phyloP scores from a whole-genome alignment of 2,888 invertebrate genomes.

The Eumerus sabulonum region DNA sequence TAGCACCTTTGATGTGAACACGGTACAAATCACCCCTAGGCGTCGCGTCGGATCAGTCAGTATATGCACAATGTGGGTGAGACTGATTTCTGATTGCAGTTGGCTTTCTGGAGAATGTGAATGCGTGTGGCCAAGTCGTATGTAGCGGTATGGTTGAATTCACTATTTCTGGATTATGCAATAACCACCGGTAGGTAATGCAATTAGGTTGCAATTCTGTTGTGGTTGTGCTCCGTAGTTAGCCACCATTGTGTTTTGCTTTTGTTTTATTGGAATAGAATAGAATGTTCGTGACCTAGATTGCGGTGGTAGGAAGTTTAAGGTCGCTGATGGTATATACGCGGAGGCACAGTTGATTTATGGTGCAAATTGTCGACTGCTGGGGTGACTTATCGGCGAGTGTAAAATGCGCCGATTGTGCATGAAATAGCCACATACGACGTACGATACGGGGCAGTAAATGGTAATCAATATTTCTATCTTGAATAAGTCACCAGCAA shows the following conservation, averaged over 20 bases:
- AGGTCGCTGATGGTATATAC: slow-evolving; percentile 29
- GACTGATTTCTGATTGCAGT: slow-evolving; percentile 11
- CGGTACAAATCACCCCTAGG: slow-evolving; percentile 1
- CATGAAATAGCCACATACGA: too few species aligned
- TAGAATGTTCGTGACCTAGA: slow-evolving; percentile 51
- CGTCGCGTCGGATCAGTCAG: slow-evolving; percentile 11
- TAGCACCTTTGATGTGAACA: slow-evolving; percentile 13
- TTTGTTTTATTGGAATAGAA: too few species aligned
- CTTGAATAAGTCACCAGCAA: too few species aligned
- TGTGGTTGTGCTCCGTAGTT: slow-evolving; percentile 4
- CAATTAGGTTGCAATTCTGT: slow-evolving; percentile 54
- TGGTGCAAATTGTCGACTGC: too few species aligned
- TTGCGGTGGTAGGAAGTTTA: slow-evolving; percentile 55
- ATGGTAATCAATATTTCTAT: too few species aligned
- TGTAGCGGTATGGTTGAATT: background rate
- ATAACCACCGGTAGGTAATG: slow-evolving; percentile 48
- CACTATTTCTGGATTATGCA: too few species aligned
- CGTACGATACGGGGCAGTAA: too few species aligned
- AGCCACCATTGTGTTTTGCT: slow-evolving; percentile 36
- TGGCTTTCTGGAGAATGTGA: slow-evolving; percentile 37
- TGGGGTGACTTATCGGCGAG: too few species aligned
- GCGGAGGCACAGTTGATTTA: background rate
- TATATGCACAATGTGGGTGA: slow-evolving; percentile 2
- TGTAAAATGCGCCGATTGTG: too few species aligned
- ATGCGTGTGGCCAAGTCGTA: slow-evolving; percentile 10